A percentile compares a stretch with the other conserved stretches of the same genome.
phyloP scores from a whole-genome alignment of 2,888 invertebrate genomes.

The Drosophila stalkeri region DNA sequence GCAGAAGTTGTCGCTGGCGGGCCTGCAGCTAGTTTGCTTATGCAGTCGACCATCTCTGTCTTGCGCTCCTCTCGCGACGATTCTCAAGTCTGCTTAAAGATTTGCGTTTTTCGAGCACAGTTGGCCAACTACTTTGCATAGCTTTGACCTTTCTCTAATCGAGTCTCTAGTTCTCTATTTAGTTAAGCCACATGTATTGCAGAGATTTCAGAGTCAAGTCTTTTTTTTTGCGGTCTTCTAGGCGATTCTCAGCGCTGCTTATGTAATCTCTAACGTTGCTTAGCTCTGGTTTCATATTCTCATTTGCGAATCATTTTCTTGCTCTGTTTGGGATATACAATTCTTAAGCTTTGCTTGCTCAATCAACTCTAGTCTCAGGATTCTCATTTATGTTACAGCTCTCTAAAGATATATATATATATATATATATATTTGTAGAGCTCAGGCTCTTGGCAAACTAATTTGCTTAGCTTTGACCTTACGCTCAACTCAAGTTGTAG shows the following conservation, averaged over 20 bases:
- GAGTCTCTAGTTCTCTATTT: not conserved
- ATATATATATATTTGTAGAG: slow-evolving; percentile 20
- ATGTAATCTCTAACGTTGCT: not conserved
- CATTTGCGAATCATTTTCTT: too few species aligned
- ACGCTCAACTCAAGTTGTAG: slow-evolving; percentile 1
- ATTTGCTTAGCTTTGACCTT: slow-evolving; percentile 53
- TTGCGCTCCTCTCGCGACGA: slow-evolving; percentile 6
- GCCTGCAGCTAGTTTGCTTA: slow-evolving; percentile 41
- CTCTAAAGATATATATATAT: not conserved
- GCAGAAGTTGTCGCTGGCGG: slow-evolving; percentile 34
- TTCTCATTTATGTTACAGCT: not conserved
- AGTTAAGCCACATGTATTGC: not conserved
- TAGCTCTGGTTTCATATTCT: too few species aligned
- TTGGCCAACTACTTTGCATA: slow-evolving; percentile 50
- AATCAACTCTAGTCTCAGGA: not conserved
- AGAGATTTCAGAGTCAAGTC: not conserved
- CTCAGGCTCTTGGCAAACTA: slow-evolving; percentile 34
- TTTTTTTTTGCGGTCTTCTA: not conserved
- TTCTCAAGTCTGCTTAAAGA: slow-evolving; percentile 30
- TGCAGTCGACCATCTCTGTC: slow-evolving; percentile 16
- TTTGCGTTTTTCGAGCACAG: slow-evolving; percentile 23
- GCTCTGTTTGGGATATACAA: too few species aligned
- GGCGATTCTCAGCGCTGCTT: slow-evolving; percentile 10
- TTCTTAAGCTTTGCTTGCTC: not conserved
- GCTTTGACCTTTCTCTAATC: slow-evolving; percentile 33